Evolutionary conservation across 2,113 vertebrate species (phyloP).

Genomic region (Scomber colias): DNA sequence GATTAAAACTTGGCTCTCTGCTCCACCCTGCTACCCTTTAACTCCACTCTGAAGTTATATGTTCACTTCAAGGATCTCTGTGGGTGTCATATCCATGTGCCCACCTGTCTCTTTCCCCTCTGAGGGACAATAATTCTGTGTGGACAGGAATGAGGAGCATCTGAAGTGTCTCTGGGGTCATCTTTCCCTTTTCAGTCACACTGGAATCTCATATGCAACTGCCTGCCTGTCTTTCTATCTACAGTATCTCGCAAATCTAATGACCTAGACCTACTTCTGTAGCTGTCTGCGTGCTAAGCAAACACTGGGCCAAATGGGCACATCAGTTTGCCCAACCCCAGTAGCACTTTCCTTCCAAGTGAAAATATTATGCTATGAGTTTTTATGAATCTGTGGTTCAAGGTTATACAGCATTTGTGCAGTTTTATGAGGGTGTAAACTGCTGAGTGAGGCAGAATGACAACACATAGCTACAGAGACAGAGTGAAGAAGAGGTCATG

Average conservation of each 20-base stretch:
- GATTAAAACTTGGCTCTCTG: not conserved
- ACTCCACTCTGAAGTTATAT: not conserved
- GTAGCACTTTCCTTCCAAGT: not conserved
- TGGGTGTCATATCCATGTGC: constrained; percentile 4
- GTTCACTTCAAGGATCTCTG: constrained; percentile 8
- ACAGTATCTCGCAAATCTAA: not conserved
- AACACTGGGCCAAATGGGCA: not conserved
- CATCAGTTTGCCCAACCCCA: not conserved
- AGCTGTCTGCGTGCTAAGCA: not conserved
- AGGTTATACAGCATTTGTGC: constrained; percentile 19
- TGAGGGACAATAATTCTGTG: constrained; percentile 28
- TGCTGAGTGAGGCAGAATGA: constrained; percentile 28
- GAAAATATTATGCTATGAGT: constrained; percentile 42
- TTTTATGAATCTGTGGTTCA: constrained; percentile 45
- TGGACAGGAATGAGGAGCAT: constrained; percentile 43
- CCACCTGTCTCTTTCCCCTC: constrained; percentile 41
- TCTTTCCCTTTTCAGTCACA: constrained; percentile 36
- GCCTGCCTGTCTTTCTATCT: constrained; percentile 4
- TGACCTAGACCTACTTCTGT: not conserved
- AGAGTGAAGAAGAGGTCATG: not conserved
- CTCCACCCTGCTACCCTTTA: not conserved
- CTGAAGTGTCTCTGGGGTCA: constrained; percentile 26
- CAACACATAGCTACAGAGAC: constrained; percentile 5
- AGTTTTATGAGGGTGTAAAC: constrained; percentile 37
- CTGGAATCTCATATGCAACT: constrained; percentile 16